Evolutionary conservation across 2,888 invertebrate genomes (phyloP), one percentile per base, ranked within the genome.

Genomic region (Nesidiocoris tenuis): DNA sequence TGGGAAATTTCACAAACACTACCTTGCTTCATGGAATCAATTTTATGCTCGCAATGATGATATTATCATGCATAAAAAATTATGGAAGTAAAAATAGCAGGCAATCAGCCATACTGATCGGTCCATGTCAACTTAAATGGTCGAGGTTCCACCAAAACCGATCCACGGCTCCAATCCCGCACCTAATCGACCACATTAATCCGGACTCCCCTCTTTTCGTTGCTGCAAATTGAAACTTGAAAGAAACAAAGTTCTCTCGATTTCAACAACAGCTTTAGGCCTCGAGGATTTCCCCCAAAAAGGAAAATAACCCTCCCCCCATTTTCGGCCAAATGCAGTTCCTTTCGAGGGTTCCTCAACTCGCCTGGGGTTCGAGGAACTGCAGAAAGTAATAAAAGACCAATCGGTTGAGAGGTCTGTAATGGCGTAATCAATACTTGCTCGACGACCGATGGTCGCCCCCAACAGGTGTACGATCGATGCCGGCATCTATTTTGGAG

Each of bases 391-490:
- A 66, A 75, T 75, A 75, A 75, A 75, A 59, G 74, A 23, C 74
- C 74, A 75, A 75, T 75, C 74, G 74, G 24, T 56, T 75, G 74
- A 75, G 66, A 75, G 74, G 66, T 65, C 59, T 61, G 57, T 75
- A 66, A 75, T 75, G 74, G 74, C 12, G 66, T 63, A 75, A 75
- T 75, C 74, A 75, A 75, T 75, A 75, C 65, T 56, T 63, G 21
- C 18, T 18, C 21, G 61, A 61, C 56, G 63, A 17, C 22, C 16
- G 19, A 19, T 21, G 65, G 65, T 72, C 19, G 21, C 55, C 22
- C n/a, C 56, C 68, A 72, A 72, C 72, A 72, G 72, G 72, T 72
- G 61, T 71, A 39, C 9, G 54, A 54, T 12, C 54, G n/a, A n/a
- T n/a, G n/a, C n/a, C n/a, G n/a, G n/a, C n/a, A n/a, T n/a, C n/a